Percentiles rank a stretch among this genome's conserved stretches.
These are phyloP conservation scores for Corydoras maculifer DNA, from an alignment of 2,113 vertebrate species.

Conservation along the genomic window DNA sequence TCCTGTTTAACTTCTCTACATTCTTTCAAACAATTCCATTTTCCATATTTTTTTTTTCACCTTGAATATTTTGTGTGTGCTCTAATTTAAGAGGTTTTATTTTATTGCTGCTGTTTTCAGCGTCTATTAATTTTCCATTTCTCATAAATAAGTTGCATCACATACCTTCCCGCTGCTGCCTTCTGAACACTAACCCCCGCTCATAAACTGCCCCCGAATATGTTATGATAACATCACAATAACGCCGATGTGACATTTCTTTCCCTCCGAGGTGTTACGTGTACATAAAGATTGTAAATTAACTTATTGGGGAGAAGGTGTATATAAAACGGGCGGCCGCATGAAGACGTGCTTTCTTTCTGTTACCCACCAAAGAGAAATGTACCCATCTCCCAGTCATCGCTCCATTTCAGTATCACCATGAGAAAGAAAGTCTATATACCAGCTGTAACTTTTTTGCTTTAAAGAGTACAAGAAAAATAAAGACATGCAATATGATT, in stretches of 20 bases:
- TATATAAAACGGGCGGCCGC: conserved; percentile 43
- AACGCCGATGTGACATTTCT: conserved; percentile 24
- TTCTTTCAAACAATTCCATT: neutral
- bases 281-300: conserved; percentile 61
- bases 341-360: conserved; percentile 43
- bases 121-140: too few relatives aligned
- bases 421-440: conserved; percentile 42
- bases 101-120: too few relatives aligned
- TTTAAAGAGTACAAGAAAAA: conserved; percentile 56
- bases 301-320: conserved; percentile 57
- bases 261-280: conserved; percentile 42
- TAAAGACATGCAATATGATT: conserved; percentile 49
- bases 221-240: too few relatives aligned
- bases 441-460: conserved; percentile 51
- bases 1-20: too few relatives aligned
- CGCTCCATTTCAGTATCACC: conserved; percentile 1
- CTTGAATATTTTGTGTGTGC: neutral
- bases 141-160: neutral
- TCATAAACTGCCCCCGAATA: neutral
- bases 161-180: neutral
- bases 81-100: neutral
- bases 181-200: neutral
- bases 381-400: conserved; percentile 45
- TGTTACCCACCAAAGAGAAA: conserved; percentile 57
- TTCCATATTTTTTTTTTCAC: neutral